Conservation (phyloP, 1,140 invertebrate genomes). For the Drosophila bocqueti region DNA sequence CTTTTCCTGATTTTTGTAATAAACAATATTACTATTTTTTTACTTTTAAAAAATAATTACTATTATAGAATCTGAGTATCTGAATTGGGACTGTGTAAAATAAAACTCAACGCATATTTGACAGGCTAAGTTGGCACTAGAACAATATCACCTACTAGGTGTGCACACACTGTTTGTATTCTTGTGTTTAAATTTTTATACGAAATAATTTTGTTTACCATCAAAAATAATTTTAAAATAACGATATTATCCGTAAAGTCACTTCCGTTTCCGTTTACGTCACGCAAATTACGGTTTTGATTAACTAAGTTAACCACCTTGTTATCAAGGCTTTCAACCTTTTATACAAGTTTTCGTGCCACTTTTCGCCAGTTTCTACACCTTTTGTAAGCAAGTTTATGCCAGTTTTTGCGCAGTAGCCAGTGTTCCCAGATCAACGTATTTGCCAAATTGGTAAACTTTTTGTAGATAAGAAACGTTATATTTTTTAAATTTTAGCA, state of each 20-base stretch:
- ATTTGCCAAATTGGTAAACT: too few species aligned
- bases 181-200: too few species aligned
- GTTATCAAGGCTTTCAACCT: neutral
- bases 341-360: neutral
- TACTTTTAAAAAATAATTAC: neutral
- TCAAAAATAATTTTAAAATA: too few species aligned
- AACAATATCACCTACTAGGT: too few species aligned
- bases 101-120: too few species aligned
- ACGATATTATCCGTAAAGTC: too few species aligned
- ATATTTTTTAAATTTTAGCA: too few species aligned
- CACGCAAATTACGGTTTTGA: neutral
- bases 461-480: too few species aligned
- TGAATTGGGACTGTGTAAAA: neutral
- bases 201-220: too few species aligned
- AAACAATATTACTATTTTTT: neutral
- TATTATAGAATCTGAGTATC: neutral
- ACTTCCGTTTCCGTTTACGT: neutral
- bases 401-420: neutral
- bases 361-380: neutral
- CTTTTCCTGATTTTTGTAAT: too few species aligned
- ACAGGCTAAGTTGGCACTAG: too few species aligned
- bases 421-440: neutral
- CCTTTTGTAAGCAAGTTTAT: neutral
- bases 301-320: neutral
- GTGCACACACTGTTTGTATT: too few species aligned